These are phyloP conservation scores for Melanerpes aurifrons DNA, from an alignment of 2,113 vertebrate genomes.

Conservation along the genomic window DNA sequence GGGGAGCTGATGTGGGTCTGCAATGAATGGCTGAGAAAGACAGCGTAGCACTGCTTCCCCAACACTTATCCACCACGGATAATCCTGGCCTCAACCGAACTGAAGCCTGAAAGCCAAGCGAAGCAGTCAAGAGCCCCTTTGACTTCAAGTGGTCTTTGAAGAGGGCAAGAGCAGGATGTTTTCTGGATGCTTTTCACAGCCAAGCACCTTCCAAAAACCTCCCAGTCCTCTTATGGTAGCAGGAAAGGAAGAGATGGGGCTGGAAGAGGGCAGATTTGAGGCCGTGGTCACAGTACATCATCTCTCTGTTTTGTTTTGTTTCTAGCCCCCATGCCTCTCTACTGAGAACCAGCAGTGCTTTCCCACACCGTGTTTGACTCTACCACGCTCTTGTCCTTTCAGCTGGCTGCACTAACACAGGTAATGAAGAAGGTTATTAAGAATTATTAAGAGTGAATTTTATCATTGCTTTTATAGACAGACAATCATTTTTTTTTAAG, in stretches of 20 bases:
- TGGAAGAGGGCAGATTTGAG: neutral
- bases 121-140: neutral
- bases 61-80: neutral
- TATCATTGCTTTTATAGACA: neutral
- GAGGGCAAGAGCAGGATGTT: neutral
- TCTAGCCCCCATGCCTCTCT: neutral
- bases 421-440: too few species aligned
- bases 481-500: neutral
- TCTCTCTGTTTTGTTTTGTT: neutral
- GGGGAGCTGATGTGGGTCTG: neutral
- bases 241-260: neutral
- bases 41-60: neutral
- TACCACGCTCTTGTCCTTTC: neutral
- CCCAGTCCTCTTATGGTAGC: neutral
- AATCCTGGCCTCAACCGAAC: neutral
- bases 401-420: neutral
- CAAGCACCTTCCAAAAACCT: neutral
- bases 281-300: accelerated
- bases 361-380: neutral
- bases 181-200: neutral
- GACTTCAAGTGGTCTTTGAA: neutral
- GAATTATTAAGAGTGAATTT: too few species aligned
- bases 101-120: neutral
- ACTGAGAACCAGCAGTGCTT: neutral
- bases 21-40: neutral